Evolutionary conservation across 2,113 vertebrate species (phyloP).

Genomic region (Hippolais icterina): DNA sequence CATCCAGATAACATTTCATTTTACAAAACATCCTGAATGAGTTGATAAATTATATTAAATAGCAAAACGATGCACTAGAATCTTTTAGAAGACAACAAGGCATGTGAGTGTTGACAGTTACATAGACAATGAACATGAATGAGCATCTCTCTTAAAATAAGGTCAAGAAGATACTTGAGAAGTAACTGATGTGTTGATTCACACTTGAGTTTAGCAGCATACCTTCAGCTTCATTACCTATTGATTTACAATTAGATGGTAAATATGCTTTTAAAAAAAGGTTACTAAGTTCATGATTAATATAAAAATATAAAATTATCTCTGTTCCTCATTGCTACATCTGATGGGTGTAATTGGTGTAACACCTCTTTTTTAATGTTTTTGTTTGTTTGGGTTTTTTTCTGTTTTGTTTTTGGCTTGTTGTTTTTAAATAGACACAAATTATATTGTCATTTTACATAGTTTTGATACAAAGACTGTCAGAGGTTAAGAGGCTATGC

Average conservation of each 20-base stretch:
- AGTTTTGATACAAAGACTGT: neutral
- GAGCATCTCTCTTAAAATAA: neutral
- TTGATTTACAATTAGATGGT: neutral
- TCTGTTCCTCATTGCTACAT: neutral
- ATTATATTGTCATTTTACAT: neutral
- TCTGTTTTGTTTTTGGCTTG: too few species aligned
- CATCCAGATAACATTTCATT: neutral
- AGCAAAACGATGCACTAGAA: neutral
- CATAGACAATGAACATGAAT: neutral
- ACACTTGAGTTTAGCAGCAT: neutral
- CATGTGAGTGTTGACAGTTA: neutral
- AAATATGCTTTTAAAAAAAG: neutral
- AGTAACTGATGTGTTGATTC: neutral
- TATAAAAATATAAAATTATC: neutral
- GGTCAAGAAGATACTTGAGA: neutral
- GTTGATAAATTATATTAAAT: neutral
- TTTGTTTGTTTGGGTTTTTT: neutral
- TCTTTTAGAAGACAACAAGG: neutral
- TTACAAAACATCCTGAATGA: neutral
- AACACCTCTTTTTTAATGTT: accelerated
- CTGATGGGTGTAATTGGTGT: accelerated
- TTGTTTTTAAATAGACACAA: neutral
- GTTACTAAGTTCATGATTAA: neutral
- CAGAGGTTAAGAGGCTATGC: neutral
- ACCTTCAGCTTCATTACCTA: neutral